Percentiles rank a stretch among this genome's conserved stretches.
phyloP scores from a whole-genome alignment of 2,797 vertebrate species.

The Gallirallus australis region DNA sequence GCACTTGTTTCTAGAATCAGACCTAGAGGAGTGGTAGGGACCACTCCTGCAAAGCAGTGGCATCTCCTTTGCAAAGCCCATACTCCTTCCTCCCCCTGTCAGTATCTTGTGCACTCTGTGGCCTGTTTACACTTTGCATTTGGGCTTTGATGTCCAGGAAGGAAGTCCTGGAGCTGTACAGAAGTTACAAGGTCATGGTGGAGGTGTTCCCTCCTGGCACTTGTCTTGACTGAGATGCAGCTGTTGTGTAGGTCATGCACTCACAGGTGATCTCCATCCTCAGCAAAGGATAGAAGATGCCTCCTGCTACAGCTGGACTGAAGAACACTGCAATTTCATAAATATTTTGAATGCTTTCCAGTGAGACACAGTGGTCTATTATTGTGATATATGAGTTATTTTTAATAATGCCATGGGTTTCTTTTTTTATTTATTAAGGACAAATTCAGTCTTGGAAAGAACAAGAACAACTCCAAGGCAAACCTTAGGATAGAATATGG shows the following conservation, averaged over 20 bases:
- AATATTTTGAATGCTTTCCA: background rate
- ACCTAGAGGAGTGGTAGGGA: background rate
- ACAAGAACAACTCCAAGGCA: background rate
- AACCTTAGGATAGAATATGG: background rate
- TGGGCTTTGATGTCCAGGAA: background rate
- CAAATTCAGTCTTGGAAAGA: background rate
- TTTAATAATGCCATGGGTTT: background rate
- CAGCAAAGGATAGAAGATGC: background rate
- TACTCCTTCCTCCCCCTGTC: background rate
- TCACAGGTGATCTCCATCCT: background rate
- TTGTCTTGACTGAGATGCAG: background rate
- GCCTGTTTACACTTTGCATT: background rate
- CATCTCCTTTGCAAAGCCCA: background rate
- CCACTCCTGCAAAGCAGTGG: background rate
- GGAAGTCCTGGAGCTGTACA: background rate
- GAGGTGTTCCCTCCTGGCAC: background rate
- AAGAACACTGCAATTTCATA: background rate
- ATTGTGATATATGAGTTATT: background rate
- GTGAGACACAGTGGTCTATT: background rate
- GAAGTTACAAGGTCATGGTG: background rate
- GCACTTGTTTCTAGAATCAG: background rate
- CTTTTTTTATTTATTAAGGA: conserved; percentile 4
- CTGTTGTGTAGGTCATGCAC: background rate
- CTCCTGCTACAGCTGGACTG: background rate
- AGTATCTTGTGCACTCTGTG: rapidly evolving